phyloP scores from a whole-genome alignment of 2,797 vertebrate genomes.

The Microhierax caerulescens region DNA sequence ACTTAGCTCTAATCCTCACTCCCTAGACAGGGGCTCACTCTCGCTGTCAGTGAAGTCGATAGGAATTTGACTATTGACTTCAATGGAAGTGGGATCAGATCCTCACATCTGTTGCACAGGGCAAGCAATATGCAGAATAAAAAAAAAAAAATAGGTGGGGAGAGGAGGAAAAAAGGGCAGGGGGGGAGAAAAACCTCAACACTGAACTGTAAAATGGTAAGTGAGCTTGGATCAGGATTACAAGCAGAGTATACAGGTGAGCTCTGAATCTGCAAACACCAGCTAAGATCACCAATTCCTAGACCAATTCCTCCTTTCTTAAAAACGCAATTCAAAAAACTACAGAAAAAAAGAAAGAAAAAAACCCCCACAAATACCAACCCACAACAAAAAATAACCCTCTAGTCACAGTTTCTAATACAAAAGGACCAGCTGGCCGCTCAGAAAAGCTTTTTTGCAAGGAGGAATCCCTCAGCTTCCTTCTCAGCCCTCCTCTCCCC shows the following conservation, averaged over 20 bases:
- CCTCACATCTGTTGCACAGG: slow-evolving; percentile 62
- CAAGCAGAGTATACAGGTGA: rapidly evolving
- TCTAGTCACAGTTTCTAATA: background rate
- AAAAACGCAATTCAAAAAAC: background rate
- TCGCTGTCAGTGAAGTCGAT: slow-evolving; percentile 56
- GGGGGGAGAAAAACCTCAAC: background rate
- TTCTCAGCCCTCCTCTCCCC: background rate
- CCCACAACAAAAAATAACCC: background rate
- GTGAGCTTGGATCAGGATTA: background rate
- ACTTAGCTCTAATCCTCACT: slow-evolving; percentile 67
- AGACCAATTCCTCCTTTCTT: background rate
- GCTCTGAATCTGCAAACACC: background rate
- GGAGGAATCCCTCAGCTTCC: background rate
- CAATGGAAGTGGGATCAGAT: slow-evolving; percentile 57
- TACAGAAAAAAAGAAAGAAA: rapidly evolving
- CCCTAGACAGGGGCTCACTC: slow-evolving; percentile 52
- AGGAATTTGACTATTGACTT: slow-evolving; percentile 70
- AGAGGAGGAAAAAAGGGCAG: background rate
- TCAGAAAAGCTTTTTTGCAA: background rate
- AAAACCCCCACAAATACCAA: background rate
- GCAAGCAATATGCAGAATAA: background rate
- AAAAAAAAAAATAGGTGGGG: background rate
- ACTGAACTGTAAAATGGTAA: background rate
- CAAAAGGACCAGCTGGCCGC: background rate
- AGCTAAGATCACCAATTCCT: background rate